Base-by-base conservation (phyloP, 2,113 vertebrate genomes). In the Gracilinanus agilis region DNA sequence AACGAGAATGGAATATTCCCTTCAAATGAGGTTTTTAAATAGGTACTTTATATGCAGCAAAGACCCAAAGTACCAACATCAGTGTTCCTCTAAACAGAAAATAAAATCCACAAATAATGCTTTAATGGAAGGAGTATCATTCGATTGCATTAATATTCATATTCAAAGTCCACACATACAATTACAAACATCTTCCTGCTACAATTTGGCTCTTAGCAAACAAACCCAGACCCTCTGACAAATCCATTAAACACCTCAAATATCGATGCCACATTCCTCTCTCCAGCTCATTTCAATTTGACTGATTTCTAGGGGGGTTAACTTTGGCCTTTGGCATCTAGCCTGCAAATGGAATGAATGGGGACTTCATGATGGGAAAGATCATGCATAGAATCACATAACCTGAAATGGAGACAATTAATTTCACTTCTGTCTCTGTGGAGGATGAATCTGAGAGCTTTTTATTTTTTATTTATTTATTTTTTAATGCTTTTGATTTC, bases 31-130 rank as follows among this genome's bases (percentile, higher is more conserved):
- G 92, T 97, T 96, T 97, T 95, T 97, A 97, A 96, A 96, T 95
- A 97, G 97, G 95, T 90, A 97, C 96, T 98, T 97, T 96, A 97
- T 96, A 98, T 98, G 97, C 96, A 96, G 94, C 90, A 25, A 90
- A 96, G 90, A 91, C 91, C 89, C 92, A 90, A 83, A 97, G 95
- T 53, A 89, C 55, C 61, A 44, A 49, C 89, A 92, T 95, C 96
- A 97, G 0, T 95, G 97, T 93, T 97, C 89, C 92, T 97, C 27
- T 95, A 97, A 96, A 96, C 94, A 96, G 96, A 96, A 97, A 96
- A 97, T 96, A 97, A 96, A 96, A 97, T 91, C 95, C 93, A 96
- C 97, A 98, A 96, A 95, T 96, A 96, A 97, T 97, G 94, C 93
- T 97, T 96, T 96, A 95, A 93, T 89, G 94, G 94, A 94, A 94